A percentile compares a stretch with the other conserved stretches of the same genome.
phyloP scores from a whole-genome alignment of 2,113 vertebrate genomes.

The Neogobius melanostomus region DNA sequence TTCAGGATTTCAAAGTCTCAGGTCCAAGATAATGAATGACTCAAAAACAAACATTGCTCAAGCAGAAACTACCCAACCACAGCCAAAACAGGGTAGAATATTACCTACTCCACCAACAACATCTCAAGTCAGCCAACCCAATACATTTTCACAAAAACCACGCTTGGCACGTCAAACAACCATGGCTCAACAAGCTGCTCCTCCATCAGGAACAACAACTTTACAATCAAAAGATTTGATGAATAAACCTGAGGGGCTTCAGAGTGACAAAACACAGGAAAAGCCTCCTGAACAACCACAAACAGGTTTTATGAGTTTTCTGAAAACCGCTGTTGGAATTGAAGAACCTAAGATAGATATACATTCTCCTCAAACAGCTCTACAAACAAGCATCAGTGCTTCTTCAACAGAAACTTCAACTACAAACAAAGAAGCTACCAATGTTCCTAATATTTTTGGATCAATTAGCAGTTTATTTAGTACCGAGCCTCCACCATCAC shows the following conservation, averaged over 20 bases:
- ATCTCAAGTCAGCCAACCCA: slow-evolving; percentile 29
- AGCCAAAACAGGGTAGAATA: slow-evolving; percentile 46
- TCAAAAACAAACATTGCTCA: slow-evolving; percentile 23
- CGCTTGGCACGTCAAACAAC: slow-evolving; percentile 70
- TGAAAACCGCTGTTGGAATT: slow-evolving; percentile 81
- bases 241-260: slow-evolving; percentile 10
- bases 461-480: slow-evolving; percentile 85
- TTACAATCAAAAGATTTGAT: slow-evolving; percentile 43
- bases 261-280: slow-evolving; percentile 34
- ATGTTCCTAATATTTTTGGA: slow-evolving; percentile 83
- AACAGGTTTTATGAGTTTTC: slow-evolving; percentile 81
- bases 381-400: slow-evolving; percentile 34
- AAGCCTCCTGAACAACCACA: slow-evolving; percentile 74
- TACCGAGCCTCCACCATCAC: slow-evolving; percentile 67
- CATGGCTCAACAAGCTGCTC: slow-evolving; percentile 61
- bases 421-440: slow-evolving; percentile 73
- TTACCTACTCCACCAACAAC: slow-evolving; percentile 57
- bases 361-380: slow-evolving; percentile 45
- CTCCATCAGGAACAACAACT: slow-evolving; percentile 53
- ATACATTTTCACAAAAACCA: slow-evolving; percentile 59
- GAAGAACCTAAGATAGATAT: slow-evolving; percentile 72
- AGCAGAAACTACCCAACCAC: slow-evolving; percentile 38
- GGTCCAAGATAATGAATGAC: slow-evolving; percentile 72
- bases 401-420: slow-evolving; percentile 47
- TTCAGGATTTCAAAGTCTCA: slow-evolving; percentile 70